Base-by-base conservation (phyloP, 2,888 invertebrate genomes). In the Xylophagus ater region DNA sequence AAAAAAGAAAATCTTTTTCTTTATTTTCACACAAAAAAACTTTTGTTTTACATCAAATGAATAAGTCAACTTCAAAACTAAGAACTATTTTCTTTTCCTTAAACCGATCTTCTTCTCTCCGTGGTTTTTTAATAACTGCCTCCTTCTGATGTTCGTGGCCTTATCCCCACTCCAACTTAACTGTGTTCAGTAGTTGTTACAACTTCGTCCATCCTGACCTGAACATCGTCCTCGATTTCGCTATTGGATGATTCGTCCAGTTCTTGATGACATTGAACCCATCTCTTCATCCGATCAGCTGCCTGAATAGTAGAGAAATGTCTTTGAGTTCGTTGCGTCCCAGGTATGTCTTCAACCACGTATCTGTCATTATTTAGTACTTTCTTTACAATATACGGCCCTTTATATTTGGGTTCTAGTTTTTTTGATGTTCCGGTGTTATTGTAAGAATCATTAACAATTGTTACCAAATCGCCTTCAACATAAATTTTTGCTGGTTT, bases 291-390 rank as follows among this genome's bases (percentile, higher is more conserved):
- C 10, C 23, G 23, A 10, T 23, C 23, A 10, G 23, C 9, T 2
- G 23, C n/a, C 10, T 23, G 10, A 10, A 23, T 23, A 3, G 23
- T 23, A 23, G 10, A 23, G n/a, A 23, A 23, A 23, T 23, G 10
- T 10, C 24, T 25, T 37, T 21, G 12, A 8, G 8, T 20, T 2
- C 40, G 35, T n/a, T 20, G 12, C 5, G 34, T 18, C 15, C 37
- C 40, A 10, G 37, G 28, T 15, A 48, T 40, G 32, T 53, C 51
- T 14, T 19, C 41, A 21, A 49, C 38, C 10, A 48, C 42, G 43
- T 53, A 55, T 6, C 53, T 29, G 36, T 52, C 53, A 41, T 49
- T 48, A 14, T 42, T 45, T 4, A 53, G 35, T 3, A 49, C 45
- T 39, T 50, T 48, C 21, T 43, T 46, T 19, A 52, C 43, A 17